These are phyloP conservation scores for Pelosia muscerda DNA, from an alignment of 2,888 invertebrate species.

Conservation along the genomic window DNA sequence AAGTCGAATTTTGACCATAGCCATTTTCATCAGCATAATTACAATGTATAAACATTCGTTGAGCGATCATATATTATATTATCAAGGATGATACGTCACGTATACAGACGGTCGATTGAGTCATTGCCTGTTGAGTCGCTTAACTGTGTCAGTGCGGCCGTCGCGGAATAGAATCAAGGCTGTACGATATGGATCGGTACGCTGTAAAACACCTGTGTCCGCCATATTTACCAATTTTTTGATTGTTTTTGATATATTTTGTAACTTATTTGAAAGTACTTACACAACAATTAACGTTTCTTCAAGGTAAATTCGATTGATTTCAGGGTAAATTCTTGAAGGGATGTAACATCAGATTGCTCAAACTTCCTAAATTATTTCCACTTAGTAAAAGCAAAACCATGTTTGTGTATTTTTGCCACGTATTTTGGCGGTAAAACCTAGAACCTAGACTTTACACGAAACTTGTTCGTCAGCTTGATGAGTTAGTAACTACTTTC, in stretches of 20 bases:
- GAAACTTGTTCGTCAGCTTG: no score
- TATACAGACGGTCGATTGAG: constrained; percentile 66
- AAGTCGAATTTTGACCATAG: constrained; percentile 9
- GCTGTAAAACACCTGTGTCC: constrained; percentile 61
- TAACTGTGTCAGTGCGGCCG: constrained; percentile 80
- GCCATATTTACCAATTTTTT: constrained; percentile 57
- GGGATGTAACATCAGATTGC: no score
- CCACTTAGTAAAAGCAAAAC: no score
- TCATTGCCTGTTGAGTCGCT: constrained; percentile 68
- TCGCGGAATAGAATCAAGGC: constrained; percentile 84
- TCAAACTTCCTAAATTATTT: no score
- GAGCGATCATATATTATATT: constrained; percentile 59
- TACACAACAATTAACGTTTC: neutral
- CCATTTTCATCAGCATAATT: constrained; percentile 44
- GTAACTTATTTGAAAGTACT: neutral
- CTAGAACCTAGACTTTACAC: no score
- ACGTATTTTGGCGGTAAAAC: no score
- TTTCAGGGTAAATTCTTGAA: no score
- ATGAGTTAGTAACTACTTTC: no score
- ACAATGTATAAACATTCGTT: constrained; percentile 54
- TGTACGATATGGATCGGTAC: constrained; percentile 70
- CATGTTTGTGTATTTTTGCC: no score
- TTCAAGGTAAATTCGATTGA: no score
- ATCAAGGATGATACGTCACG: constrained; percentile 78
- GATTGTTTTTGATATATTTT: constrained; percentile 30